These are phyloP conservation scores for Meta bourneti DNA, from an alignment of 2,888 invertebrate genomes.

Conservation along the genomic window DNA sequence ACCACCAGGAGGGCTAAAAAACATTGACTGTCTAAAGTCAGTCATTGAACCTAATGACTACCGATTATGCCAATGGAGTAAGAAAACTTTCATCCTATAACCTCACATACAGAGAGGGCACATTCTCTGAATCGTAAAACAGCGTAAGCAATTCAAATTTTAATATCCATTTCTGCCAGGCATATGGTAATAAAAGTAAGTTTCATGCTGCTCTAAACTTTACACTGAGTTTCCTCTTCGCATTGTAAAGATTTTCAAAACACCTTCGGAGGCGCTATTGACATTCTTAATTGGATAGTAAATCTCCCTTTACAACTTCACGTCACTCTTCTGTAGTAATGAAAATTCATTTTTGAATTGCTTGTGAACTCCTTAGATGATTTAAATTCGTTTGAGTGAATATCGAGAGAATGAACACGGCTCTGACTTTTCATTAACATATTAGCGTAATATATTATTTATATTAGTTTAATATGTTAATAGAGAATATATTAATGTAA, in stretches of 20 bases:
- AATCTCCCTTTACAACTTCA: slow-evolving; percentile 32
- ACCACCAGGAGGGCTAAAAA: no score
- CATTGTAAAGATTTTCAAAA: slow-evolving; percentile 44
- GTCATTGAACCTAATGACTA: no score
- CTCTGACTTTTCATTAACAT: neutral
- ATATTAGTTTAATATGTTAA: no score
- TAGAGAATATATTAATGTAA: no score
- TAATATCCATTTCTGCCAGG: slow-evolving; percentile 39
- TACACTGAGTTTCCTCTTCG: slow-evolving; percentile 26
- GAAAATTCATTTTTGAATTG: slow-evolving; percentile 19
- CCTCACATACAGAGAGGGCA: neutral
- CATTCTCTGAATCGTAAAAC: slow-evolving; percentile 5
- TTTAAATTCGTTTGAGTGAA: no score
- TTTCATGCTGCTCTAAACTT: slow-evolving; percentile 25
- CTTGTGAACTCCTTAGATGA: neutral
- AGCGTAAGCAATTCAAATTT: slow-evolving; percentile 35
- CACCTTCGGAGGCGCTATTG: slow-evolving; percentile 41
- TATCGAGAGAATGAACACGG: no score
- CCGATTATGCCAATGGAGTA: no score
- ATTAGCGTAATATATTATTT: neutral
- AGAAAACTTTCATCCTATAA: neutral
- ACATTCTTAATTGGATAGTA: slow-evolving; percentile 46
- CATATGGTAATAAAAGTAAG: slow-evolving; percentile 36
- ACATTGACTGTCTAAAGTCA: no score
- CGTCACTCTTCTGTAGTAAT: neutral